phyloP scores from a whole-genome alignment of 2,797 vertebrate genomes.

The Corythornis leucogaster region DNA sequence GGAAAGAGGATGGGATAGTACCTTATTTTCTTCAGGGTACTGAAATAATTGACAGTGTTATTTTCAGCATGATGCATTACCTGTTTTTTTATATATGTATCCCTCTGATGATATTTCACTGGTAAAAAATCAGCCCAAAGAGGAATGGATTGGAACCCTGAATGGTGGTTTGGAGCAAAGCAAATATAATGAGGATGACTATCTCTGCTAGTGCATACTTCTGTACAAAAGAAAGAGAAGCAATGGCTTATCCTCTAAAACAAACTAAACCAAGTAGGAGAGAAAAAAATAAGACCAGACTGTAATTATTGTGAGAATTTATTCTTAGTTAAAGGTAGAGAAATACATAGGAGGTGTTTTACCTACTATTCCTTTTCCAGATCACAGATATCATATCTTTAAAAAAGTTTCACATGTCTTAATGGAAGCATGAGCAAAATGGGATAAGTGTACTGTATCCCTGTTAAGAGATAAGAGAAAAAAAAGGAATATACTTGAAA shows the following conservation, averaged over 20 bases:
- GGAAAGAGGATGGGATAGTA: background rate
- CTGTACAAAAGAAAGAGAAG: background rate
- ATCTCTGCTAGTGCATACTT: background rate
- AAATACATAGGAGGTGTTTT: background rate
- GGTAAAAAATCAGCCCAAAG: background rate
- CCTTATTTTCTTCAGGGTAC: background rate
- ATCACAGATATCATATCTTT: background rate
- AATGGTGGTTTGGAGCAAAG: background rate
- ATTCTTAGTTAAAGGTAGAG: background rate
- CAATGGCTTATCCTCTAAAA: background rate
- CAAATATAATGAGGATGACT: background rate
- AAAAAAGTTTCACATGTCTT: background rate
- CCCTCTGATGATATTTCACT: background rate
- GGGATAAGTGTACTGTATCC: background rate
- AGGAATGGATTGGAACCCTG: background rate
- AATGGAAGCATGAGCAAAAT: background rate
- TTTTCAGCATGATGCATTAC: background rate
- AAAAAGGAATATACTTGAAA: background rate
- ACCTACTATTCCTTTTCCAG: background rate
- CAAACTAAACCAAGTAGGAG: background rate
- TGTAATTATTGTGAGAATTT: background rate
- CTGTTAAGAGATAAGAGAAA: background rate
- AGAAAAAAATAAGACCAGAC: background rate
- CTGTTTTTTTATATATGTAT: background rate
- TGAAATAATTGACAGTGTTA: conserved; percentile 1